phyloP scores from a whole-genome alignment of 2,888 invertebrate genomes.

The Lithophane leautieri region DNA sequence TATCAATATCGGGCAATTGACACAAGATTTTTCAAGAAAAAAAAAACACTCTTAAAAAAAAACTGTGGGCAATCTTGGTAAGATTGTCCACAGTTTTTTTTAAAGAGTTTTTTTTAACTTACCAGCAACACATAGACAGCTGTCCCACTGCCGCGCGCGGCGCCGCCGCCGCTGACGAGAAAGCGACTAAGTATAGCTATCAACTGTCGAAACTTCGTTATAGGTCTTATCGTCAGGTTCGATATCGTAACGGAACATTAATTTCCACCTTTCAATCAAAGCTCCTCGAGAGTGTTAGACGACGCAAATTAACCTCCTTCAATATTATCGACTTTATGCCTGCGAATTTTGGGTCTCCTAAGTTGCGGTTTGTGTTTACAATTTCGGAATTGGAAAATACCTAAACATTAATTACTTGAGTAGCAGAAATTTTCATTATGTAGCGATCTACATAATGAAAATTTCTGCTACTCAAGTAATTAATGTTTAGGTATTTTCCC shows the following conservation, averaged over 20 bases:
- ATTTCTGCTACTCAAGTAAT: background rate
- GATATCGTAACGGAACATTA: conserved; percentile 48
- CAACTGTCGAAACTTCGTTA: conserved; percentile 6
- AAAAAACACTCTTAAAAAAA: background rate
- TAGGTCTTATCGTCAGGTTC: conserved; percentile 28
- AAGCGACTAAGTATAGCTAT: background rate
- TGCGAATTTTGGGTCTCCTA: background rate
- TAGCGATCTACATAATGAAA: background rate
- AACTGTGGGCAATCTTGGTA: background rate
- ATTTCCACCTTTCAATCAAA: conserved; percentile 54
- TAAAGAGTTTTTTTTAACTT: too few relatives aligned
- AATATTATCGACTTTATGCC: conserved; percentile 12
- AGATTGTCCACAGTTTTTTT: too few relatives aligned
- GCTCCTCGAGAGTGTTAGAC: background rate
- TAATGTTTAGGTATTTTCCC: background rate
- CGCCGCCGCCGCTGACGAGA: too few relatives aligned
- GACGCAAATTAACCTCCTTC: conserved; percentile 19
- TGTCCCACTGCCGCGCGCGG: background rate
- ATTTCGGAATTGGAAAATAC: background rate
- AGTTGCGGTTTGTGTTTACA: background rate
- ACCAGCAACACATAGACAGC: background rate
- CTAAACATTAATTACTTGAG: background rate
- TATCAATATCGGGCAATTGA: background rate
- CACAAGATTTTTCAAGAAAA: background rate
- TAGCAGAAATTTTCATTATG: background rate